Conservation (phyloP, 2,888 invertebrate genomes). For the Glyphotaelius pellucidus region DNA sequence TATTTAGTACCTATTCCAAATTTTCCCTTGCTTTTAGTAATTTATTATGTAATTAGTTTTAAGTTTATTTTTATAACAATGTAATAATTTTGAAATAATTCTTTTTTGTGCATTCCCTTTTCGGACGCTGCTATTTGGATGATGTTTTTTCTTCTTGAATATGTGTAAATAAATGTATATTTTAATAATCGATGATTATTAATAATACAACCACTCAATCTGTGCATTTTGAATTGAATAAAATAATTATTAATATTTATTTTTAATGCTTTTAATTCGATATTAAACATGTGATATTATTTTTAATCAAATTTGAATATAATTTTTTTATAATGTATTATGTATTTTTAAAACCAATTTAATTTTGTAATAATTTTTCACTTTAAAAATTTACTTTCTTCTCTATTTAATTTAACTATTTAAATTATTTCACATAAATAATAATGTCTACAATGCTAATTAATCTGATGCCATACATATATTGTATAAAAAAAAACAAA, state of each 20-base stretch:
- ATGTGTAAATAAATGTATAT: not conserved
- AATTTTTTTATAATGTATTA: conserved; percentile 33
- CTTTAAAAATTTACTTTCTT: not conserved
- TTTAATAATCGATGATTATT: not conserved
- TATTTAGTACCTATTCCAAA: not conserved
- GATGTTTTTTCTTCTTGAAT: conserved; percentile 10
- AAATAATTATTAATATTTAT: conserved; percentile 19
- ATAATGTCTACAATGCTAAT: not conserved
- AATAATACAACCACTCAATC: not conserved
- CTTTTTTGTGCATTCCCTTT: conserved; percentile 25
- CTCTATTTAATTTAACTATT: not conserved
- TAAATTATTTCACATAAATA: not conserved
- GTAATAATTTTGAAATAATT: not conserved
- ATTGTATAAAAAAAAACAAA: not conserved
- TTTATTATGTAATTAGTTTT: not conserved
- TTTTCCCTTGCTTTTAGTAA: not conserved
- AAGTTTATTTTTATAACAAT: conserved; percentile 28
- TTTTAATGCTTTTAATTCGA: conserved; percentile 21
- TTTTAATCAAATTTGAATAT: conserved; percentile 27
- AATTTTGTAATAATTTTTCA: conserved; percentile 7
- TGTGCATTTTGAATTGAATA: conserved; percentile 2
- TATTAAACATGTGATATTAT: conserved; percentile 47
- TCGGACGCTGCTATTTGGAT: conserved; percentile 40
- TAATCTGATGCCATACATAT: not conserved
- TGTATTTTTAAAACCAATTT: conserved; percentile 7